A percentile compares a stretch with the other conserved stretches of the same genome.
phyloP scores from a whole-genome alignment of 92 coral and sea anemone species.

The Porites lobata region DNA sequence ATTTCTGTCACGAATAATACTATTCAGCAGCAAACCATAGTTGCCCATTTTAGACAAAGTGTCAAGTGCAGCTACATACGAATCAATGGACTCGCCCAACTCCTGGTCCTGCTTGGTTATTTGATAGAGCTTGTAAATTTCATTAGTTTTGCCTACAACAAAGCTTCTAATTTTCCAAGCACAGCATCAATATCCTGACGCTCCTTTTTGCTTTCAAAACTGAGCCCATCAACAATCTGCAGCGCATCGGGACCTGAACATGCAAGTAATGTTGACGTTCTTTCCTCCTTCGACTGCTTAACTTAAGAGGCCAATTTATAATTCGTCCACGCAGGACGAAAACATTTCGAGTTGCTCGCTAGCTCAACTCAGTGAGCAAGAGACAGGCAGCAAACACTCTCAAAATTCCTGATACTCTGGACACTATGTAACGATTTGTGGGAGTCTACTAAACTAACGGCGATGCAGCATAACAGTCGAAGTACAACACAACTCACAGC shows the following conservation, averaged over 20 bases:
- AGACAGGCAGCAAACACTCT: too few relatives aligned
- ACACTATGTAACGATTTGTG: too few relatives aligned
- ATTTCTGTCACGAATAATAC: conserved; percentile 13
- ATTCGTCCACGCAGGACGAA: conserved; percentile 51
- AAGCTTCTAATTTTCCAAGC: conserved; percentile 58
- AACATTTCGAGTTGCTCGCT: conserved; percentile 50
- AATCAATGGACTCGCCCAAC: conserved; percentile 47
- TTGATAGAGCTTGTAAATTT: conserved; percentile 11
- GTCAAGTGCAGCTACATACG: conserved; percentile 47
- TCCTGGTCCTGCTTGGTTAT: not conserved
- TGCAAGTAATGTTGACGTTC: conserved; percentile 59
- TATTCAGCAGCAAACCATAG: conserved; percentile 20
- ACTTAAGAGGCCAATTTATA: conserved; percentile 45
- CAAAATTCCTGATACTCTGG: too few relatives aligned
- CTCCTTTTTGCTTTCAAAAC: conserved; percentile 37
- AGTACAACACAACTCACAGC: too few relatives aligned
- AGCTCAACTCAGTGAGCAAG: not conserved
- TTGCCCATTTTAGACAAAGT: conserved; percentile 35
- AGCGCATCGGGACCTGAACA: conserved; percentile 65
- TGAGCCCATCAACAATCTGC: conserved; percentile 60
- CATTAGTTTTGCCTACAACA: conserved; percentile 48
- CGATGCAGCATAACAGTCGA: too few relatives aligned
- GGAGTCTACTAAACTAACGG: too few relatives aligned
- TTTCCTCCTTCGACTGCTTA: conserved; percentile 22
- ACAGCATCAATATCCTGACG: conserved; percentile 54